phyloP scores from a whole-genome alignment of 1,140 invertebrate species.

The Subanguina moxae region DNA sequence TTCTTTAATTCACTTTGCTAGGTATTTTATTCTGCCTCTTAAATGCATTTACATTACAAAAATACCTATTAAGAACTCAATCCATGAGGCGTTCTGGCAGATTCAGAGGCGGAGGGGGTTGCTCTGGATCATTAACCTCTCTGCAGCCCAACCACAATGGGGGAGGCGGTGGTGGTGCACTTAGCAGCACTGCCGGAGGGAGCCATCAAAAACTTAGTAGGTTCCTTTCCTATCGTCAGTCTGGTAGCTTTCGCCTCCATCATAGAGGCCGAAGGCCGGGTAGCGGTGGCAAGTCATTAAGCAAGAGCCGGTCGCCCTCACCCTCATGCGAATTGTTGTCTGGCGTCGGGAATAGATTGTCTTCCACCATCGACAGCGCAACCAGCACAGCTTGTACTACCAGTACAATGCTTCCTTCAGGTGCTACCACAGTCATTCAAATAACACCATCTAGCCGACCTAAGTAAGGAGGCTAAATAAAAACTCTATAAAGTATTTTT shows the following conservation, averaged over 20 bases:
- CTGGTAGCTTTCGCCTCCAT: conserved; percentile 44
- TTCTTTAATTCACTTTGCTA: conserved; percentile 56
- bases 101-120: conserved; percentile 5
- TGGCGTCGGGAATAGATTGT: not conserved
- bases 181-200: conserved; percentile 5
- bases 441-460: conserved; percentile 32
- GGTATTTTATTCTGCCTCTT: conserved; percentile 30
- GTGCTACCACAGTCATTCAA: conserved; percentile 23
- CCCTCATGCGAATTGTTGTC: conserved; percentile 1
- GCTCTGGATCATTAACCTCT: conserved; percentile 35
- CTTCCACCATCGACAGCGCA: not conserved
- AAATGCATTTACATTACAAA: not conserved
- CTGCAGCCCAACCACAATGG: conserved; percentile 50
- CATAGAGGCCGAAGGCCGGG: not conserved
- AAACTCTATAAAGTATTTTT: no score
- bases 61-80: conserved; percentile 30
- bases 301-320: not conserved
- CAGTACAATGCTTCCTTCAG: conserved; percentile 3
- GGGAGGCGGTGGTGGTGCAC: conserved; percentile 19
- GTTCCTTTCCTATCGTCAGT: conserved; percentile 49
- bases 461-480: no score
- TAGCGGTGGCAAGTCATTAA: not conserved
- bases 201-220: conserved; percentile 49
- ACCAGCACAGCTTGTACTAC: not conserved
- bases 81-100: conserved; percentile 38